These are phyloP conservation scores for Gisinianus flammeolus DNA, from an alignment of 2,888 invertebrate genomes.

Conservation along the genomic window DNA sequence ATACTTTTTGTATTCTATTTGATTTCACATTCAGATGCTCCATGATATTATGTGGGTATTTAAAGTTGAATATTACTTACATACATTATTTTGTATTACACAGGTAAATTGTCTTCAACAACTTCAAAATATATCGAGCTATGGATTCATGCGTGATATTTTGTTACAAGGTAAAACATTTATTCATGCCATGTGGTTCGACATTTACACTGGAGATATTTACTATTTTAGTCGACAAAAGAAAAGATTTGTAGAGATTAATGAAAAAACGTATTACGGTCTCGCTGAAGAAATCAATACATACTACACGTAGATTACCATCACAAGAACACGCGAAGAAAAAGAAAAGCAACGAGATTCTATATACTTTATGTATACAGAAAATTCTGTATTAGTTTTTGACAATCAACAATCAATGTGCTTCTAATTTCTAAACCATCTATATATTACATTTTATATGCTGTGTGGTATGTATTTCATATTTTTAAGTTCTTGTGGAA, in stretches of 20 bases:
- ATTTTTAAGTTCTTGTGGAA: no score
- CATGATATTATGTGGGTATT: background rate
- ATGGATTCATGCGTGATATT: slow-evolving; percentile 84
- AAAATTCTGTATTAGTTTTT: no score
- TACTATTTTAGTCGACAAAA: slow-evolving; percentile 89
- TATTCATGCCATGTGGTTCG: slow-evolving; percentile 96
- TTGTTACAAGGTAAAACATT: slow-evolving; percentile 81
- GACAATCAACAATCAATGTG: no score
- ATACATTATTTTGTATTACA: no score
- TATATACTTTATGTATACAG: no score
- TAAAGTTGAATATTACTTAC: no score
- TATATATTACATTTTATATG: no score
- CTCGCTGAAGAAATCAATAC: slow-evolving; percentile 77
- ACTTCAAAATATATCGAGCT: slow-evolving; percentile 89
- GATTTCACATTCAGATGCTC: background rate
- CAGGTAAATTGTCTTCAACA: slow-evolving; percentile 89
- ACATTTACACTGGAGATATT: slow-evolving; percentile 95
- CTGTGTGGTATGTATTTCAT: no score
- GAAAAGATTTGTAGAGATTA: slow-evolving; percentile 83
- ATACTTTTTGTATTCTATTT: slow-evolving; percentile 34
- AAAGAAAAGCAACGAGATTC: no score
- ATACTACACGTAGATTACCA: slow-evolving; percentile 72
- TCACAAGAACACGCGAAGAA: no score
- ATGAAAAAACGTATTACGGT: slow-evolving; percentile 77
- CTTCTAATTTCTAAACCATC: no score